A percentile compares a stretch with the other conserved stretches of the same genome.
These are phyloP conservation scores for Corythaixoides concolor DNA, from an alignment of 2,113 vertebrate genomes.

Conservation along the genomic window DNA sequence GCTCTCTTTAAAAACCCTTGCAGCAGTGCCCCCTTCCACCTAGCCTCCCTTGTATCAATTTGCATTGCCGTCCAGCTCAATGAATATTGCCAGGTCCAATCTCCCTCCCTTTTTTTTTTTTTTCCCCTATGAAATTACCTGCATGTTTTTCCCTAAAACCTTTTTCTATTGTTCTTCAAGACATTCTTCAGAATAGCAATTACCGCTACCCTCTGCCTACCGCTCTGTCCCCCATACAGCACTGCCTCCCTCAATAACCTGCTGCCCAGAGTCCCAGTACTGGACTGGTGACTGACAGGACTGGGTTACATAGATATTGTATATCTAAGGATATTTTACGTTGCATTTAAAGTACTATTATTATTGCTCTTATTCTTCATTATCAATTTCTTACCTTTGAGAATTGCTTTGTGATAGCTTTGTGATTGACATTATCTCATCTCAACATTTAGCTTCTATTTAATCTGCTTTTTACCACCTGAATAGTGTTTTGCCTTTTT, in stretches of 20 bases:
- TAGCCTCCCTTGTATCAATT: neutral
- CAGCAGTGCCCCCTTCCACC: neutral
- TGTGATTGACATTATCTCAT: neutral
- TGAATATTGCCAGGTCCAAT: neutral
- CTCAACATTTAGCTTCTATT: neutral
- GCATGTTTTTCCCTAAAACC: neutral
- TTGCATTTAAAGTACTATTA: neutral
- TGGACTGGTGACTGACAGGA: neutral
- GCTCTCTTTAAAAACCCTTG: neutral
- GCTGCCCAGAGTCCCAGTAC: neutral
- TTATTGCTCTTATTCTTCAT: neutral
- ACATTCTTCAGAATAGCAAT: neutral
- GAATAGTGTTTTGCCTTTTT: neutral
- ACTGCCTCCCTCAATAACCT: neutral
- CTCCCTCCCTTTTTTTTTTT: neutral
- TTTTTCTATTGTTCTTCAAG: neutral
- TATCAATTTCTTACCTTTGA: neutral
- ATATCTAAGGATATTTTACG: neutral
- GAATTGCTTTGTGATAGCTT: neutral
- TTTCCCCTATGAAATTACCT: neutral
- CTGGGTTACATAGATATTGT: neutral
- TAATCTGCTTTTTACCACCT: neutral
- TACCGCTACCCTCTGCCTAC: neutral
- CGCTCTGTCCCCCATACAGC: fast-evolving
- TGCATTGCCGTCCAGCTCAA: fast-evolving